A percentile compares a stretch with the other conserved stretches of the same genome.
Evolutionary conservation across 2,113 vertebrate genomes (phyloP).

Genomic region (Vulpes lagopus): DNA sequence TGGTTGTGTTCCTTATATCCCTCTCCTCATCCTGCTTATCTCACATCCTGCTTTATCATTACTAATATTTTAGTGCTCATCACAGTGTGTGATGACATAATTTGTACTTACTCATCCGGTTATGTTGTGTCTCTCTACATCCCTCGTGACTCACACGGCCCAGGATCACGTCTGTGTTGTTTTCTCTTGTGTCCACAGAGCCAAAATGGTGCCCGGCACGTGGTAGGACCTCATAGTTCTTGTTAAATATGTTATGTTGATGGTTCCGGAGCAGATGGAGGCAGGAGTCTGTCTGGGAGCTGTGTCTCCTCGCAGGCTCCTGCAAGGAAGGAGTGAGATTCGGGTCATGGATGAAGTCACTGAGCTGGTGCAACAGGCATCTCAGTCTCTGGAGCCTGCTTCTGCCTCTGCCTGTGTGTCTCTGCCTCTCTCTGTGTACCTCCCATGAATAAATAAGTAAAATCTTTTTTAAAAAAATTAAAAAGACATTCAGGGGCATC

Average conservation of each 20-base stretch:
- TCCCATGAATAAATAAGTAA: no score
- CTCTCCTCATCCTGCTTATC: not conserved
- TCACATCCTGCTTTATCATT: not conserved
- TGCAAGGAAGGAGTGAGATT: not conserved
- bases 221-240: accelerated
- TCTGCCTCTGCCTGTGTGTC: no score
- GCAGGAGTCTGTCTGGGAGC: accelerated
- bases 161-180: not conserved
- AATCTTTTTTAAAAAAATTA: not conserved
- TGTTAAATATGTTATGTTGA: no score
- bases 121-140: not conserved
- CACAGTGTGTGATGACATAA: not conserved
- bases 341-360: accelerated
- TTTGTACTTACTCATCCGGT: not conserved
- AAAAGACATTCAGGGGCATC: not conserved
- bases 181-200: not conserved
- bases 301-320: not conserved
- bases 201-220: accelerated
- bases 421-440: no score
- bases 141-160: not conserved
- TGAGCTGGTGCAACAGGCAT: not conserved
- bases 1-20: accelerated
- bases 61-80: not conserved
- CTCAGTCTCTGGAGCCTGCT: not conserved
- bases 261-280: not conserved